Conservation (phyloP, 2,797 vertebrate genomes). For the Ctenosaura bakeri region DNA sequence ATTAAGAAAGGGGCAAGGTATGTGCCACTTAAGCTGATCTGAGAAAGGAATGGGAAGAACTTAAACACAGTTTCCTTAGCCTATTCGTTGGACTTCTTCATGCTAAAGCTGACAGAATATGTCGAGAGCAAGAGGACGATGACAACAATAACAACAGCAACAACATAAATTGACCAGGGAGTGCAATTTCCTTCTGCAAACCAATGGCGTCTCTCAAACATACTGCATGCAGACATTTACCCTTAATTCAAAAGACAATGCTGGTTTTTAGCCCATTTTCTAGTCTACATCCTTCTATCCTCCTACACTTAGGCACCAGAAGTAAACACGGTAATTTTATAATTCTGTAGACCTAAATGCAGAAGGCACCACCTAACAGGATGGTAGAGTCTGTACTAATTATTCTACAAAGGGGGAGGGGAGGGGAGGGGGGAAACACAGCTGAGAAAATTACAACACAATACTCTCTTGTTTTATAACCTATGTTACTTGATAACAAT, state of each 20-base stretch:
- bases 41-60: background rate
- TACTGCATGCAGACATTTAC: background rate
- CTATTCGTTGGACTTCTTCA: background rate
- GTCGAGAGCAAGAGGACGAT: background rate
- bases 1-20: background rate
- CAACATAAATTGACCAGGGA: background rate
- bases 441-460: slow-evolving; percentile 65
- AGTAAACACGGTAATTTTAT: slow-evolving; percentile 49
- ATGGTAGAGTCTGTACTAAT: slow-evolving; percentile 25
- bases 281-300: slow-evolving; percentile 22
- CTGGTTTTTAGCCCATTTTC: background rate
- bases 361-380: slow-evolving; percentile 36
- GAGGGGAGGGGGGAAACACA: background rate
- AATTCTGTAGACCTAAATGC: slow-evolving; percentile 39
- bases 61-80: background rate
- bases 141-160: background rate
- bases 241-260: background rate
- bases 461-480: slow-evolving; percentile 70
- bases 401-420: slow-evolving; percentile 28
- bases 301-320: slow-evolving; percentile 3
- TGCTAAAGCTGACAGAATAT: background rate
- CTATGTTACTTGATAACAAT: slow-evolving; percentile 59
- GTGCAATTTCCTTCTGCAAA: slow-evolving; percentile 4
- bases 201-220: background rate
- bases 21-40: background rate